Evolutionary conservation across 2,888 invertebrate genomes (phyloP).

Genomic region (Drosophila buzzatii): DNA sequence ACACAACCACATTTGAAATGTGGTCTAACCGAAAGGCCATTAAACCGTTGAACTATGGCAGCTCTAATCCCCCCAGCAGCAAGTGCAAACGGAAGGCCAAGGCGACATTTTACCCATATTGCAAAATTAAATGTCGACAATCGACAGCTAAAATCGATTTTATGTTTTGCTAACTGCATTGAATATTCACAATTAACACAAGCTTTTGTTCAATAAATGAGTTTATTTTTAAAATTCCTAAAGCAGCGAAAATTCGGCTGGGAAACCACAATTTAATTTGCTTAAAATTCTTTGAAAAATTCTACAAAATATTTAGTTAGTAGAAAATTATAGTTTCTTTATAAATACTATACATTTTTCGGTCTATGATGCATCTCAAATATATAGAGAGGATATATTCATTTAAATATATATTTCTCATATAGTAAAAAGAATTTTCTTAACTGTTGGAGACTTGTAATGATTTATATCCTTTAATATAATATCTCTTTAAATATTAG

Average conservation of each 20-base stretch:
- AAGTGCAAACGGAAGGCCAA: not conserved
- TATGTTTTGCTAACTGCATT: not conserved
- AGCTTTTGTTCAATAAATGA: not conserved
- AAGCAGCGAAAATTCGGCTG: not conserved
- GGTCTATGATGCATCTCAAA: too few species aligned
- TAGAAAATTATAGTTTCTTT: too few species aligned
- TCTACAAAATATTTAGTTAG: too few species aligned
- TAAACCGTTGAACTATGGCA: constrained; percentile 53
- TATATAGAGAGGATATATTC: too few species aligned
- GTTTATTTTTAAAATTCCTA: not conserved
- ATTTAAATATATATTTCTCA: too few species aligned
- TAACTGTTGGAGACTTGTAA: too few species aligned
- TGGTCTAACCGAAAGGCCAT: constrained; percentile 34
- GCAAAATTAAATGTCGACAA: constrained; percentile 8
- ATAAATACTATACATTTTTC: too few species aligned
- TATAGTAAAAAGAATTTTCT: too few species aligned
- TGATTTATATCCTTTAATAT: too few species aligned
- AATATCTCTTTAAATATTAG: not conserved
- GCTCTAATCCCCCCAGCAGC: constrained; percentile 29
- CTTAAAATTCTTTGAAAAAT: too few species aligned
- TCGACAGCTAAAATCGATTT: constrained; percentile 20
- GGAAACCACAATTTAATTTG: not conserved
- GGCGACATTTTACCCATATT: not conserved
- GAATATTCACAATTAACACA: not conserved
- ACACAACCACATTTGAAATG: constrained; percentile 27